Evolutionary conservation across 2,888 invertebrate species (phyloP), one percentile per base, ranked within the genome.

Genomic region (Torymus aiolomorphi): DNA sequence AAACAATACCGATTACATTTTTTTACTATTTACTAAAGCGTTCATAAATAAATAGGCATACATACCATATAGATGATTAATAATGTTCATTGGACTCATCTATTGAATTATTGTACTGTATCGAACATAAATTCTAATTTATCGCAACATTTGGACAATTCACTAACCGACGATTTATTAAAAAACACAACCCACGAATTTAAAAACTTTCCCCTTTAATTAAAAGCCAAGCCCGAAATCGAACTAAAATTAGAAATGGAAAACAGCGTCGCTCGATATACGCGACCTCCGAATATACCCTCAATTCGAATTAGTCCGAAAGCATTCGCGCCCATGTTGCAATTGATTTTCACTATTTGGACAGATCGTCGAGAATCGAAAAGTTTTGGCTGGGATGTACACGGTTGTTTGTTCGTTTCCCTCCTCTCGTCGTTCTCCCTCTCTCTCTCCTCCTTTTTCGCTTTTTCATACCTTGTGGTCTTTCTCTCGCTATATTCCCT

Each of bases 291-390:
- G 72, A 72, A 66, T 72, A 65, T 18, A 56, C 16, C 5, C 31
- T 14, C 16, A 24, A 65, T 59, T 71, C 31, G 66, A 77, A 71
- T 66, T 56, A 59, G 31, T 72, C 42, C 24, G 63, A 31, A 65
- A 71, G 77, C 52, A 59, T 49, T 59, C 52, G 57, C 65, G 74
- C 74, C 59, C 76, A 56, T 14, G 72, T 57, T 57, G 71, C 77
- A 77, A 77, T 77, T 77, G 77, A 72, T 77, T 77, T 77, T 77
- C 61, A 16, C 72, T 72, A 59, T 61, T 77, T 66, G 71, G 66
- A 77, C 59, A 65, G 76, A 65, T 67, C 63, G 77, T 73, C 70
- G 73, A 54, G 71, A 80, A 79, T 76, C 67, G 77, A 31, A 78
- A 82, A 82, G 77, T 80, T 82, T 78, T 63, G 66, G 76, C 69